Conservation (phyloP, 2,113 vertebrate genomes). For the Fulmarus glacialis region DNA sequence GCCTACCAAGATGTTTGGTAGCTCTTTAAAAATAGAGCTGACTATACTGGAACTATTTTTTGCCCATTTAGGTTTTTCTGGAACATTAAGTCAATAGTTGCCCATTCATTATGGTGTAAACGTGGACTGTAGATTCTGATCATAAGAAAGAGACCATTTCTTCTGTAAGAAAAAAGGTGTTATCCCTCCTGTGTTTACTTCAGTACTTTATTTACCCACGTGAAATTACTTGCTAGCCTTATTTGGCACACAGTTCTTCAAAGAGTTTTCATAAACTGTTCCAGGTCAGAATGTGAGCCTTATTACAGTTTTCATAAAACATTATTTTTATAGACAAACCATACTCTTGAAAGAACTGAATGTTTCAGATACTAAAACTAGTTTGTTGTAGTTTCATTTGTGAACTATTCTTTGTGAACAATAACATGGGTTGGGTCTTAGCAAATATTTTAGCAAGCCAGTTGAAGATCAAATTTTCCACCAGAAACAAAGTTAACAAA, state of each 20-base stretch:
- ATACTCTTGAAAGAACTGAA: slow-evolving; percentile 15
- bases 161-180: not conserved
- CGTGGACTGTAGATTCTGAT: not conserved
- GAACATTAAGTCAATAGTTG: not conserved
- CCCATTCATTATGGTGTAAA: not conserved
- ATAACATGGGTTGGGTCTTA: not conserved
- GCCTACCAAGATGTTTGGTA: not conserved
- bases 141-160: not conserved
- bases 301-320: not conserved
- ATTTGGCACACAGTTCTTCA: not conserved
- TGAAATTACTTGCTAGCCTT: not conserved
- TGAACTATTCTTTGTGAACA: slow-evolving; percentile 12
- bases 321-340: not conserved
- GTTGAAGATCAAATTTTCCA: slow-evolving; percentile 21
- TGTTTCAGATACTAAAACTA: not conserved
- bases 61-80: not conserved
- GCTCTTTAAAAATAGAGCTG: not conserved
- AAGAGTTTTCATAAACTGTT: not conserved
- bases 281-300: not conserved
- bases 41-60: not conserved
- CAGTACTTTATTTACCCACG: not conserved
- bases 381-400: not conserved
- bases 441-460: slow-evolving; percentile 28
- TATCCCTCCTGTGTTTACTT: not conserved
- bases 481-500: not conserved